Evolutionary conservation across 2,113 vertebrate species (phyloP).

Genomic region (Prochilodus magdalenae): DNA sequence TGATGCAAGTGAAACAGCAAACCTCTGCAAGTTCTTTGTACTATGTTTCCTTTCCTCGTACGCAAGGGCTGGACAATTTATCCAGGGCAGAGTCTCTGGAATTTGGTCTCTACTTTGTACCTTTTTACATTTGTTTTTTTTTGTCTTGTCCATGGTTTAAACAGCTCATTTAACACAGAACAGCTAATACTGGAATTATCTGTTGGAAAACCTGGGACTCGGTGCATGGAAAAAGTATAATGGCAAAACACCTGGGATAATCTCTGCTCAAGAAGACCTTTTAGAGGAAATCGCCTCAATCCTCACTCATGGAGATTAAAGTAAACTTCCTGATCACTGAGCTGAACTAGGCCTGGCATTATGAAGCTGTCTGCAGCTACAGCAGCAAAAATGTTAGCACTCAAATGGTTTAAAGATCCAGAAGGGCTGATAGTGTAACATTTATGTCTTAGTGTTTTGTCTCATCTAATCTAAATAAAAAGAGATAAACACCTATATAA

Average conservation of each 20-base stretch:
- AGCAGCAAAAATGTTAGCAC: too few relatives aligned
- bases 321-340: background rate
- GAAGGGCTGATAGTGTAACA: too few relatives aligned
- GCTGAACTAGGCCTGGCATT: background rate
- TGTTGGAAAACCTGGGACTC: background rate
- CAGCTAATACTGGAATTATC: background rate
- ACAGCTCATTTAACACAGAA: background rate
- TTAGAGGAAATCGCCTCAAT: background rate
- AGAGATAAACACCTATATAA: too few relatives aligned
- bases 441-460: too few relatives aligned
- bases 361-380: background rate
- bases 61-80: conserved; percentile 54
- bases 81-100: conserved; percentile 42
- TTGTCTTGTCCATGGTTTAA: background rate
- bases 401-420: too few relatives aligned
- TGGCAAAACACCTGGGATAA: background rate
- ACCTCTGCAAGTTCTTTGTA: conserved; percentile 33
- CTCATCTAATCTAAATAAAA: too few relatives aligned
- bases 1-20: conserved; percentile 17
- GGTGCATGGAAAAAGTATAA: background rate
- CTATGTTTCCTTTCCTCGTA: conserved; percentile 33
- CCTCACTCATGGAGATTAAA: background rate
- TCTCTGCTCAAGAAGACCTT: background rate
- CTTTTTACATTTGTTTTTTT: background rate
- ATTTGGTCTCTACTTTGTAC: conserved; percentile 1